These are phyloP conservation scores for Jaculus jaculus DNA, from an alignment of 2,113 vertebrate species.

Conservation along the genomic window DNA sequence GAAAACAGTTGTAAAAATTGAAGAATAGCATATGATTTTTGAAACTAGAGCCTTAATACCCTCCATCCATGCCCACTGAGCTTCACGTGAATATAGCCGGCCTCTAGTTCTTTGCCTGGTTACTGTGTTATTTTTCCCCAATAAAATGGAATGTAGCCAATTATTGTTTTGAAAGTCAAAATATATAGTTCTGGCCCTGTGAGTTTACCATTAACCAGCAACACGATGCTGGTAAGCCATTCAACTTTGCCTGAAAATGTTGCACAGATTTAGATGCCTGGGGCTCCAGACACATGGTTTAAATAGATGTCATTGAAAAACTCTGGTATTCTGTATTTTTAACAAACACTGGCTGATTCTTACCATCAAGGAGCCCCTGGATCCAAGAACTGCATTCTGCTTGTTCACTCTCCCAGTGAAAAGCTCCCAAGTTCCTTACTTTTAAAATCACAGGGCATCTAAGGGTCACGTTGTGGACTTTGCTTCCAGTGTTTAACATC, in stretches of 20 bases:
- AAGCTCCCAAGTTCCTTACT: neutral
- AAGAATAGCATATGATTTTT: neutral
- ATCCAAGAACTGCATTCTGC: neutral
- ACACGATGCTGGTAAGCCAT: neutral
- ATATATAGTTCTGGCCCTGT: neutral
- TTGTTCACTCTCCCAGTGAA: neutral
- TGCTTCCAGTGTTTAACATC: constrained; percentile 4
- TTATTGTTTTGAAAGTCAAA: neutral
- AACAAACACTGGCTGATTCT: neutral
- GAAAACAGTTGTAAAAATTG: constrained; percentile 20
- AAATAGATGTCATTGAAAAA: neutral
- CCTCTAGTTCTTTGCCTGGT: neutral
- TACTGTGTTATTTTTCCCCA: neutral
- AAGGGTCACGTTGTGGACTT: neutral
- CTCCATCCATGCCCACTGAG: neutral
- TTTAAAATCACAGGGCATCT: neutral
- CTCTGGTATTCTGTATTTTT: neutral
- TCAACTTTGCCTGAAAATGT: neutral
- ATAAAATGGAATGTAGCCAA: neutral
- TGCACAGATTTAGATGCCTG: neutral
- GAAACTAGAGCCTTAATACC: neutral
- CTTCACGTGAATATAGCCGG: neutral
- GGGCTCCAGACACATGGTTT: neutral
- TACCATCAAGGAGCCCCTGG: neutral
- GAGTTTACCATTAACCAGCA: neutral